A percentile compares a stretch with the other conserved stretches of the same genome.
phyloP scores from a whole-genome alignment of 2,797 vertebrate species.

The Neoniphon sammara region DNA sequence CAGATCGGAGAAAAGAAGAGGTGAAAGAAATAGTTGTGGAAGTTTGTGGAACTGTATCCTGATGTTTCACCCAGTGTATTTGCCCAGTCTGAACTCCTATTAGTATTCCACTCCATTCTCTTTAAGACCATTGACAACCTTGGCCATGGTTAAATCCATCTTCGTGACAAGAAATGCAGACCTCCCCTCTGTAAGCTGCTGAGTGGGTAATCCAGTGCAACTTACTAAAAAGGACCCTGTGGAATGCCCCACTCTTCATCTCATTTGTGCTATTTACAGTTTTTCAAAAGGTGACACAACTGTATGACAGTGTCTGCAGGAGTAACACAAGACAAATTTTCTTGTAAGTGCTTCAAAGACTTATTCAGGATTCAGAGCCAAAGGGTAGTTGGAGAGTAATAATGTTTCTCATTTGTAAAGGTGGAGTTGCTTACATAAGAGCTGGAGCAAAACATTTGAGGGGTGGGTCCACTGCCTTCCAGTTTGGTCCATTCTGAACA shows the following conservation, averaged over 20 bases:
- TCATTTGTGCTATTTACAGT: conserved; percentile 40
- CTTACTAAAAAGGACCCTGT: conserved; percentile 20
- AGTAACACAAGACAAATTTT: conserved; percentile 6
- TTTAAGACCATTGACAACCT: conserved; percentile 31
- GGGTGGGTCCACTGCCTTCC: not conserved
- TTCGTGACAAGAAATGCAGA: conserved; percentile 26
- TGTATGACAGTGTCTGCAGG: not conserved
- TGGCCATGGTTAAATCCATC: conserved; percentile 31
- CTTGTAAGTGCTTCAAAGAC: conserved; percentile 1
- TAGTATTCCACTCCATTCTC: conserved; percentile 13
- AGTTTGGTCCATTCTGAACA: not conserved
- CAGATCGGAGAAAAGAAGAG: too few species aligned
- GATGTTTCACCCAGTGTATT: conserved; percentile 13
- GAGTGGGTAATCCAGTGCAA: conserved; percentile 39
- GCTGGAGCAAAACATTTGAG: not conserved
- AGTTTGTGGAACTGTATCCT: not conserved
- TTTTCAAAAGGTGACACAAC: conserved; percentile 22
- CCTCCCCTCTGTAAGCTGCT: conserved; percentile 32
- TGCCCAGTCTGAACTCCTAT: conserved; percentile 7
- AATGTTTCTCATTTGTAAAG: not conserved
- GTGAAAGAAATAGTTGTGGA: too few species aligned
- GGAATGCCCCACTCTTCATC: conserved; percentile 27
- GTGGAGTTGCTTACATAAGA: not conserved
- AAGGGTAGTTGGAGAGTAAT: not conserved
- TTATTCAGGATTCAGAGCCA: conserved; percentile 6